These are phyloP conservation scores for Balaeniceps rex DNA, from an alignment of 2,113 vertebrate species.

Conservation along the genomic window DNA sequence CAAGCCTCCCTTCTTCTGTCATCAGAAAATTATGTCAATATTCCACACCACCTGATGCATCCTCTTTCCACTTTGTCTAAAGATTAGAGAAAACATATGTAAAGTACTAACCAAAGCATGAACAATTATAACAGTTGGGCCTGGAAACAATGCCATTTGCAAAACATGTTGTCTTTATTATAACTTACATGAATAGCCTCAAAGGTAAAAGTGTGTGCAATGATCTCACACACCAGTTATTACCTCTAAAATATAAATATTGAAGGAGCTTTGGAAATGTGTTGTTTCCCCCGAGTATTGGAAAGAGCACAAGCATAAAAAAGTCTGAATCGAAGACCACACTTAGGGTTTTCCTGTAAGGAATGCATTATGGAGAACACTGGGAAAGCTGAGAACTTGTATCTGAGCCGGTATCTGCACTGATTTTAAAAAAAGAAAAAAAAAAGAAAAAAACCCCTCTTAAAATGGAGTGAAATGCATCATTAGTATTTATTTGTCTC, in stretches of 20 bases:
- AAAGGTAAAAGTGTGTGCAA: background rate
- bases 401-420: background rate
- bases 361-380: background rate
- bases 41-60: background rate
- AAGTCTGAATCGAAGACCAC: background rate
- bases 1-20: background rate
- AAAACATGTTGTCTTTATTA: background rate
- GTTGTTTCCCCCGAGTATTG: background rate
- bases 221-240: background rate
- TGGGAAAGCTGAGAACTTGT: background rate
- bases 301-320: background rate
- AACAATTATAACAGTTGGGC: background rate
- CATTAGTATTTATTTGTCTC: background rate
- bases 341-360: background rate
- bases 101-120: background rate
- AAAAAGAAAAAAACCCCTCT: background rate
- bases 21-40: background rate
- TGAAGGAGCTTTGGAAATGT: background rate
- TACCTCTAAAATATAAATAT: background rate
- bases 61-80: background rate
- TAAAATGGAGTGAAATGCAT: background rate
- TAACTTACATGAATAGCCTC: background rate
- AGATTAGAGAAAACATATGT: background rate
- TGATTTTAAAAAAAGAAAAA: background rate
- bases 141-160: background rate